These are phyloP conservation scores for Rhinichthys klamathensis DNA, from an alignment of 2,113 vertebrate species.

Conservation along the genomic window DNA sequence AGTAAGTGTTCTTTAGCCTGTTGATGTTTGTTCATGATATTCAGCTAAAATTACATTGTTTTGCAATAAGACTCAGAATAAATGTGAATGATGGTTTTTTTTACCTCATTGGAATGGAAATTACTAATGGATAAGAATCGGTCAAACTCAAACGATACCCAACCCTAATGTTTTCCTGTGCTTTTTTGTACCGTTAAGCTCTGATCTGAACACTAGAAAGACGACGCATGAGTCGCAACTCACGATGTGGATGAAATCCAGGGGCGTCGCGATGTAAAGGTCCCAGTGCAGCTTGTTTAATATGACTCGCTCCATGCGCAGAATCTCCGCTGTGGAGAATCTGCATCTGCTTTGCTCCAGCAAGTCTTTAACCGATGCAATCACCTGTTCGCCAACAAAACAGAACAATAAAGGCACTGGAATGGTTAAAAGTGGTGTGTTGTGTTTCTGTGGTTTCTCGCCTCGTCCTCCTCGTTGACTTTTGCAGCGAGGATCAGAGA, in stretches of 20 bases:
- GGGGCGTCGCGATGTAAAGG: conserved; percentile 80
- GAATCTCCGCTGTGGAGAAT: conserved; percentile 83
- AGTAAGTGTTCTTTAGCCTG: too few species aligned
- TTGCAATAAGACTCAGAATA: too few species aligned
- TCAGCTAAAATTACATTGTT: too few species aligned
- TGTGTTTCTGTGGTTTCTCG: conserved; percentile 41
- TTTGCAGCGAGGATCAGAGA: conserved; percentile 84
- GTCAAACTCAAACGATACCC: too few species aligned
- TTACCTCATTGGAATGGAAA: too few species aligned
- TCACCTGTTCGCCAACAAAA: conserved; percentile 81
- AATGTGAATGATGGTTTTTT: too few species aligned
- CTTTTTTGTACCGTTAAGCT: conserved; percentile 15
- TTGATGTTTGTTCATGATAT: too few species aligned
- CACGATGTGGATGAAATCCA: conserved; percentile 86
- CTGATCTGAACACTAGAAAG: neutral
- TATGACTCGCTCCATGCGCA: conserved; percentile 86
- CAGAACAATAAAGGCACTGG: conserved; percentile 71
- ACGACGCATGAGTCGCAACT: conserved; percentile 62
- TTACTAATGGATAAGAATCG: too few species aligned
- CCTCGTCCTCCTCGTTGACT: conserved; percentile 83
- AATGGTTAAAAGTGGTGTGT: neutral
- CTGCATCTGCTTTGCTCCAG: conserved; percentile 80
- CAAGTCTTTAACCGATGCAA: conserved; percentile 81
- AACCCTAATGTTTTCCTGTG: conserved; percentile 23
- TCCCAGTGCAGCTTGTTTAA: conserved; percentile 87